Percentiles rank a stretch among this genome's conserved stretches.
These are phyloP conservation scores for Serripes groenlandicus DNA, from an alignment of 2,888 invertebrate species.

Conservation along the genomic window DNA sequence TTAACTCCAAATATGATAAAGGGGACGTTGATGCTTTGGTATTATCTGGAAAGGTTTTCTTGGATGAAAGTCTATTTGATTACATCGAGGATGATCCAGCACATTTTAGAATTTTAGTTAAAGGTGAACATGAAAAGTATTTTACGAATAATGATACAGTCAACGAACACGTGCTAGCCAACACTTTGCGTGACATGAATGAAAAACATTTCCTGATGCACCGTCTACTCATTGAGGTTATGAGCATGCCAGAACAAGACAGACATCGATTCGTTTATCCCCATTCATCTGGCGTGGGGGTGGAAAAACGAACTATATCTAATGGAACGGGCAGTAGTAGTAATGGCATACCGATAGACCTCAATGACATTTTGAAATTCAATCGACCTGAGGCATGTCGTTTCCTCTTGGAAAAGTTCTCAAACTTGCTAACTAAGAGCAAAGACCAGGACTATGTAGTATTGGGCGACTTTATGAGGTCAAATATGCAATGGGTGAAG, in stretches of 20 bases:
- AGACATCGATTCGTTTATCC: neutral
- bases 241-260: neutral
- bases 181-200: neutral
- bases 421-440: neutral
- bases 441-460: neutral
- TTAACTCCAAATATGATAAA: conserved; percentile 15
- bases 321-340: neutral
- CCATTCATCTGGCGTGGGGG: neutral
- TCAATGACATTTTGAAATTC: neutral
- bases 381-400: neutral
- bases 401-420: neutral
- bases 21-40: conserved; percentile 48
- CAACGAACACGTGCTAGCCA: neutral
- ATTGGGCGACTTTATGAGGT: neutral
- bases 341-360: too few relatives aligned
- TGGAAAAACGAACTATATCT: neutral
- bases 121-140: conserved; percentile 9
- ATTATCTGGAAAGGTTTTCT: conserved; percentile 7
- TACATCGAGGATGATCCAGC: conserved; percentile 29
- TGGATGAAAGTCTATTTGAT: conserved; percentile 33
- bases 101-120: conserved; percentile 22
- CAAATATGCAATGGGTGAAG: neutral
- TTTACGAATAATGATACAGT: neutral
- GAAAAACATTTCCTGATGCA: neutral
- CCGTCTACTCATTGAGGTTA: neutral